Evolutionary conservation across 1,140 invertebrate genomes (phyloP).

Genomic region (Grapholita molesta): DNA sequence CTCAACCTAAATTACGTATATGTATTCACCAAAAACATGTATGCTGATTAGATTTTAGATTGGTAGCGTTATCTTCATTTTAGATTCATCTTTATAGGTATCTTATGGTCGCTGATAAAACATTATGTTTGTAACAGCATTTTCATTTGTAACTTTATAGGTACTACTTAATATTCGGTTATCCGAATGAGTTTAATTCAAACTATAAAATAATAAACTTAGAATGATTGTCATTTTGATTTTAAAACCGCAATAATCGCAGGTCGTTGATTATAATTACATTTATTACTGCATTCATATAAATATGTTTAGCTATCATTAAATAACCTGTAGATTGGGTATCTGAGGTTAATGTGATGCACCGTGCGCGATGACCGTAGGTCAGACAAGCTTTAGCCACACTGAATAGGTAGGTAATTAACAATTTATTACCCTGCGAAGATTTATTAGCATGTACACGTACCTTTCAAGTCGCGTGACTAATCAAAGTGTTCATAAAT

Average conservation of each 20-base stretch:
- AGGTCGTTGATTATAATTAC: not conserved
- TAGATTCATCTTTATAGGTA: too few species aligned
- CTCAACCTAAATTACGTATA: not conserved
- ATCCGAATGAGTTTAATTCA: too few species aligned
- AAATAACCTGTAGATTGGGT: constrained; percentile 9
- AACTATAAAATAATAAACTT: not conserved
- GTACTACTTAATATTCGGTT: too few species aligned
- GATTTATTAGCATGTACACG: not conserved
- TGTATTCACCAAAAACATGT: too few species aligned
- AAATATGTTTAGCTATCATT: not conserved
- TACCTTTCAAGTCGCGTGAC: not conserved
- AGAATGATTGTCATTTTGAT: not conserved
- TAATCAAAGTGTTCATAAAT: not conserved
- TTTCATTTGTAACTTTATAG: too few species aligned
- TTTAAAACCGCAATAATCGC: not conserved
- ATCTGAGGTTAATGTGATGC: not conserved
- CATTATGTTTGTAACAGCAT: too few species aligned
- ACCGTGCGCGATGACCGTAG: not conserved
- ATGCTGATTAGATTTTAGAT: too few species aligned
- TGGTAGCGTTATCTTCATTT: too few species aligned
- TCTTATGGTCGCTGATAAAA: too few species aligned
- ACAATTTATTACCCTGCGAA: not conserved
- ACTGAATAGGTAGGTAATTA: not conserved
- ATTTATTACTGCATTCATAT: not conserved
- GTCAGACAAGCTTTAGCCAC: not conserved